Evolutionary conservation across 53 echinoderm and acorn worm species (phyloP).

Genomic region (Hippasteria phrygiana): DNA sequence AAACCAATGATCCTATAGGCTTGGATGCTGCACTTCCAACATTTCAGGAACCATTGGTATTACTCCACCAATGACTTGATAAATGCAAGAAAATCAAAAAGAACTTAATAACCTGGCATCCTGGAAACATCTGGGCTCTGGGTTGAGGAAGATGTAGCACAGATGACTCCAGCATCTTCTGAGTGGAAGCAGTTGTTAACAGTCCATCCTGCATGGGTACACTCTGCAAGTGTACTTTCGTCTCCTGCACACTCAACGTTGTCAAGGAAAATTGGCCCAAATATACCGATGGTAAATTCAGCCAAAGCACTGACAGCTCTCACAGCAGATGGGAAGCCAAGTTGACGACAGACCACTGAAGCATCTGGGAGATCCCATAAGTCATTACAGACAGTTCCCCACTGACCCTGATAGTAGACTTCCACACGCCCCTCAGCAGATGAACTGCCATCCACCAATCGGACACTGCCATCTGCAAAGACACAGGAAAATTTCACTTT

Average conservation of each 20-base stretch:
- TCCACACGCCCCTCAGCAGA: neutral
- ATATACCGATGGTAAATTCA: neutral
- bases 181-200: constrained; percentile 19
- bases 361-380: constrained; percentile 26
- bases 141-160: neutral
- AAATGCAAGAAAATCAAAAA: too few relatives aligned
- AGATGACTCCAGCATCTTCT: constrained; percentile 33
- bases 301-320: neutral
- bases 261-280: constrained; percentile 42
- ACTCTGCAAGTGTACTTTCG: constrained; percentile 9
- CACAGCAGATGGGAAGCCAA: constrained; percentile 22
- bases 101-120: neutral
- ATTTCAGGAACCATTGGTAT: too few relatives aligned
- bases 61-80: too few relatives aligned
- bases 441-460: neutral
- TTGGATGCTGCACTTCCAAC: too few relatives aligned
- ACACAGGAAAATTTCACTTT: neutral
- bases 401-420: constrained; percentile 23
- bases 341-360: constrained; percentile 37
- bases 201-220: constrained; percentile 36
- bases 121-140: neutral
- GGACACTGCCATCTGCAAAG: constrained; percentile 24
- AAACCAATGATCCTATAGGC: too few relatives aligned
- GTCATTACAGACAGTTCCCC: constrained; percentile 35
- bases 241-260: constrained; percentile 16